These are phyloP conservation scores for Omphaloscelis lunosa DNA, from an alignment of 2,888 invertebrate genomes.

Conservation along the genomic window DNA sequence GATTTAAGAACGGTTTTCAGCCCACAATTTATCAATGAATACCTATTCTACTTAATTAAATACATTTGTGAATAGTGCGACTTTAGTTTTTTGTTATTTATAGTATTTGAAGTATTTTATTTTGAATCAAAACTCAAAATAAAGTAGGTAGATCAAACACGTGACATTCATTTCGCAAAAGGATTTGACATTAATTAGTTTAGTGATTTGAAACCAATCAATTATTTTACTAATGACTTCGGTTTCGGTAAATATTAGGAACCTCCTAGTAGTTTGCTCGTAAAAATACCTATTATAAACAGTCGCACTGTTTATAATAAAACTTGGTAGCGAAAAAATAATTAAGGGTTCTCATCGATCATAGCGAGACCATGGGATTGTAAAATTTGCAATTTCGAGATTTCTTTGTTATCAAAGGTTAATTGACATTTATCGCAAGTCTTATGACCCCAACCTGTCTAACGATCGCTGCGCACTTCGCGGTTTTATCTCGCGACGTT, in stretches of 20 bases:
- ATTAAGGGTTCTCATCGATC: neutral
- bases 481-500: slow-evolving; percentile 83
- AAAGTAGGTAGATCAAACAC: slow-evolving; percentile 17
- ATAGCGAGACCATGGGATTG: no score
- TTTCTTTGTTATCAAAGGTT: neutral
- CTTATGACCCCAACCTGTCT: slow-evolving; percentile 67
- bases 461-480: slow-evolving; percentile 79
- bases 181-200: slow-evolving; percentile 39
- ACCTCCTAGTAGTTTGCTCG: slow-evolving; percentile 21
- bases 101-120: neutral
- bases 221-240: slow-evolving; percentile 37
- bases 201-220: slow-evolving; percentile 61
- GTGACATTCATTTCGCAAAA: slow-evolving; percentile 57
- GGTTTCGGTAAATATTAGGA: slow-evolving; percentile 42
- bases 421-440: slow-evolving; percentile 78
- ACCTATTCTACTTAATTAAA: neutral
- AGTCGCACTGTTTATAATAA: neutral
- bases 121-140: neutral
- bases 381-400: neutral
- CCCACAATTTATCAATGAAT: neutral
- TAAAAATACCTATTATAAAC: neutral
- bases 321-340: neutral
- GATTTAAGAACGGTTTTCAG: neutral
- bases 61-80: neutral
- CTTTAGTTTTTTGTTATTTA: neutral